Conservation (phyloP, 2,113 vertebrate species). For the Halichoerus grypus region DNA sequence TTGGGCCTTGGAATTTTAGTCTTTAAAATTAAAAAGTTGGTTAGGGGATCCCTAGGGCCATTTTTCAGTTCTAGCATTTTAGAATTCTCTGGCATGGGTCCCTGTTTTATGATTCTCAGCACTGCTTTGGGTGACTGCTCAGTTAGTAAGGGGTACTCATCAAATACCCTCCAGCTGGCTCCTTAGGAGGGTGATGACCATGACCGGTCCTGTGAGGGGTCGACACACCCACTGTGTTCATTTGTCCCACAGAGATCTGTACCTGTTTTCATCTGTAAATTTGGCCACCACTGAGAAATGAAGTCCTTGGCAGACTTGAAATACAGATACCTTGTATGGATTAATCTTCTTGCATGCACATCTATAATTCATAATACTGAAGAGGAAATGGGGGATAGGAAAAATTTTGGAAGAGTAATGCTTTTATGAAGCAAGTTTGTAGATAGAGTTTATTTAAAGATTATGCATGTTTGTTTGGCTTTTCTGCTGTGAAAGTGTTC, state of each 20-base stretch:
- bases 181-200: not conserved
- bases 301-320: not conserved
- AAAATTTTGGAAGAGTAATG: not conserved
- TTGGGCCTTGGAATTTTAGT: not conserved
- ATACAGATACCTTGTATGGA: accelerated
- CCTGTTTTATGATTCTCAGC: not conserved
- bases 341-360: not conserved
- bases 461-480: not conserved
- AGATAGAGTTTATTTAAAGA: not conserved
- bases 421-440: not conserved
- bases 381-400: not conserved
- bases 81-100: not conserved
- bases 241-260: accelerated
- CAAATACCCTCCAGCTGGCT: not conserved
- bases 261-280: not conserved
- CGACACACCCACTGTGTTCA: not conserved
- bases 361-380: not conserved
- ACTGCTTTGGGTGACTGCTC: not conserved
- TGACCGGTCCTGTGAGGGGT: too few relatives aligned
- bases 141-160: too few relatives aligned
- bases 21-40: not conserved
- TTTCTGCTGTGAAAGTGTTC: not conserved
- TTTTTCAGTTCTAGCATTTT: not conserved
- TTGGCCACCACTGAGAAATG: not conserved
- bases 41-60: not conserved